Conservation (phyloP, 2,113 vertebrate genomes). For the Himantopus leucocephalus region DNA sequence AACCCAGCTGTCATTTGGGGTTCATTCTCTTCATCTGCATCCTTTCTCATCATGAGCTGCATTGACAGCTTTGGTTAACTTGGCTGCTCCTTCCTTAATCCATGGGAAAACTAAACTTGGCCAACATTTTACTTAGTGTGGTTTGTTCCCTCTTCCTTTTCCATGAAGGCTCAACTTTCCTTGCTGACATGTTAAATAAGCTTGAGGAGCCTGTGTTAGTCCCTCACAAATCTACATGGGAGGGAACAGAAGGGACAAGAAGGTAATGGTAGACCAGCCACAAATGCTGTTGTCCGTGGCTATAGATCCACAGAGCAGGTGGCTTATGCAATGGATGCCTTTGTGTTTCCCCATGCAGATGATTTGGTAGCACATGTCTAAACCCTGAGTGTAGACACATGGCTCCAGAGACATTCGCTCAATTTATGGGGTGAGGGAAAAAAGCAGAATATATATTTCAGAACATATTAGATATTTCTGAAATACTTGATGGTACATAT, state of each 20-base stretch:
- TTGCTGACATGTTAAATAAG: neutral
- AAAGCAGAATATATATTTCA: conserved; percentile 46
- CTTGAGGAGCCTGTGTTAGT: neutral
- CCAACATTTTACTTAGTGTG: neutral
- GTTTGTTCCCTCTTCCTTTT: neutral
- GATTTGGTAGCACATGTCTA: conserved; percentile 23
- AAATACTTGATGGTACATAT: conserved; percentile 59
- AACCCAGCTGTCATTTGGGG: neutral
- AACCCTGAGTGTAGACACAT: neutral
- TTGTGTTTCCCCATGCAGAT: neutral
- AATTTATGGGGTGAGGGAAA: conserved; percentile 45
- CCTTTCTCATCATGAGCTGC: neutral
- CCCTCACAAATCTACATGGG: neutral
- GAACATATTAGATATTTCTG: conserved; percentile 49
- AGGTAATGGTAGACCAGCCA: neutral
- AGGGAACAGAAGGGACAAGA: neutral
- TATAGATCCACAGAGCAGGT: neutral
- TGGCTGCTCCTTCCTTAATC: neutral
- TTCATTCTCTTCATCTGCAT: neutral
- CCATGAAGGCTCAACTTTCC: neutral
- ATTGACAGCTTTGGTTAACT: neutral
- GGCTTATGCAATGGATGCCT: neutral
- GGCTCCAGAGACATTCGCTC: conserved; percentile 13
- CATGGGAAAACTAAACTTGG: neutral
- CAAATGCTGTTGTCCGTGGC: neutral